Conservation (phyloP, 2,113 vertebrate genomes). For the Garra rufa region DNA sequence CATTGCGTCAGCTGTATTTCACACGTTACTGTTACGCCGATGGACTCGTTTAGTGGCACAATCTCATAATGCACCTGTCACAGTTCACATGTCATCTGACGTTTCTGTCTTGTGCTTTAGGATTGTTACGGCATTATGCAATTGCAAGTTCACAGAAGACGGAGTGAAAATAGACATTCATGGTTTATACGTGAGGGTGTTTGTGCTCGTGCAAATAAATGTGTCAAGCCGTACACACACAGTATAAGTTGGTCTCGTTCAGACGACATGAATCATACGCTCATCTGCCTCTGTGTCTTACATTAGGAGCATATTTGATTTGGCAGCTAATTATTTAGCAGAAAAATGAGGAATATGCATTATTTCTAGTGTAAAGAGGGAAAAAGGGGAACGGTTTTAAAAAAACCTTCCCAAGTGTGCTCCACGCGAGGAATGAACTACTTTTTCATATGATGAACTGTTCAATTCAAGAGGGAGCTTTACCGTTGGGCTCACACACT, state of each 20-base stretch:
- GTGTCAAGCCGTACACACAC: neutral
- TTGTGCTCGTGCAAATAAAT: neutral
- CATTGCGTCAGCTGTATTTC: neutral
- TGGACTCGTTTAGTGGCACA: neutral
- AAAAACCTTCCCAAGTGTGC: constrained; percentile 59
- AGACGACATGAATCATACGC: neutral
- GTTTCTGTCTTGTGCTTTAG: neutral
- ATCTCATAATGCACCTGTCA: neutral
- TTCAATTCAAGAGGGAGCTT: constrained; percentile 69
- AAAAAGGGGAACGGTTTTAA: constrained; percentile 57
- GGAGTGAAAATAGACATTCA: neutral
- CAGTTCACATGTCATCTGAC: neutral
- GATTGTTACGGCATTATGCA: neutral
- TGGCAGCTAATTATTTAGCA: constrained; percentile 74
- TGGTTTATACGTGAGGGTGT: neutral
- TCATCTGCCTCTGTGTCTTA: constrained; percentile 40
- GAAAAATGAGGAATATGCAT: constrained; percentile 74
- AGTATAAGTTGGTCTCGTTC: neutral
- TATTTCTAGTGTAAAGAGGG: constrained; percentile 62
- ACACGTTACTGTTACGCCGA: neutral
- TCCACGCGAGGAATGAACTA: constrained; percentile 65
- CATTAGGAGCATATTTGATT: constrained; percentile 62
- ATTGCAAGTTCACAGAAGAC: neutral
- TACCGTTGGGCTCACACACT: constrained; percentile 60
- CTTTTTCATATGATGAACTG: constrained; percentile 73